A percentile compares a stretch with the other conserved stretches of the same genome.
Conservation (phyloP, 2,888 invertebrate species). For the Nycteola revayana region DNA sequence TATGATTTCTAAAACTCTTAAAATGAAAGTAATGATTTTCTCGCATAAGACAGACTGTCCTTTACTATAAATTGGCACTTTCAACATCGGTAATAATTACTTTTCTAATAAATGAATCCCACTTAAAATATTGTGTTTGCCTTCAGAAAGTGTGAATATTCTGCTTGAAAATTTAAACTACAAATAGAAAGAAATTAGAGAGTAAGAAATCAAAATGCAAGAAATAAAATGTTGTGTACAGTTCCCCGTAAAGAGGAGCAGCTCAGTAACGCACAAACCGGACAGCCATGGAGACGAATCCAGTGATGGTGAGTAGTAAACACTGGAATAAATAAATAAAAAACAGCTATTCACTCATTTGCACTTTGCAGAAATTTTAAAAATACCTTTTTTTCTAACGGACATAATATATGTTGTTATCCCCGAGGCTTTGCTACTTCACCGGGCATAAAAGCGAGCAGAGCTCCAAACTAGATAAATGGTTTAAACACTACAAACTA, state of each 20-base stretch:
- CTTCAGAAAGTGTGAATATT: conserved; percentile 67
- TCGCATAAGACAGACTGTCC: no score
- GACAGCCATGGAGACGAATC: conserved; percentile 38
- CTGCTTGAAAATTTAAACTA: conserved; percentile 40
- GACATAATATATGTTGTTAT: no score
- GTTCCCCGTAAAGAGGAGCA: conserved; percentile 51
- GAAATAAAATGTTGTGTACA: conserved; percentile 69
- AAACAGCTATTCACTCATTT: no score
- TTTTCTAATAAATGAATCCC: conserved; percentile 20
- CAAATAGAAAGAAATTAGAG: conserved; percentile 48
- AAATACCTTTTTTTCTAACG: no score
- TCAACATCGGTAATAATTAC: conserved; percentile 40
- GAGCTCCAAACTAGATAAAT: no score
- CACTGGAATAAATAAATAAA: no score
- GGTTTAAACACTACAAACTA: no score
- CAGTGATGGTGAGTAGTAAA: conserved; percentile 43
- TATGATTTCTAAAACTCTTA: no score
- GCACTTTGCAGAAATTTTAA: no score
- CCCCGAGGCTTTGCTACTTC: no score
- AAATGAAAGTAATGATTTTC: no score
- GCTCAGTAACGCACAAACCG: conserved; percentile 42
- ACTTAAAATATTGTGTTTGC: conserved; percentile 57
- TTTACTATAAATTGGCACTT: conserved; percentile 50
- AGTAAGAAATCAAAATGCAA: conserved; percentile 56
- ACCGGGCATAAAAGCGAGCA: no score